phyloP scores from a whole-genome alignment of 2,797 vertebrate genomes.

The Anabas testudineus region DNA sequence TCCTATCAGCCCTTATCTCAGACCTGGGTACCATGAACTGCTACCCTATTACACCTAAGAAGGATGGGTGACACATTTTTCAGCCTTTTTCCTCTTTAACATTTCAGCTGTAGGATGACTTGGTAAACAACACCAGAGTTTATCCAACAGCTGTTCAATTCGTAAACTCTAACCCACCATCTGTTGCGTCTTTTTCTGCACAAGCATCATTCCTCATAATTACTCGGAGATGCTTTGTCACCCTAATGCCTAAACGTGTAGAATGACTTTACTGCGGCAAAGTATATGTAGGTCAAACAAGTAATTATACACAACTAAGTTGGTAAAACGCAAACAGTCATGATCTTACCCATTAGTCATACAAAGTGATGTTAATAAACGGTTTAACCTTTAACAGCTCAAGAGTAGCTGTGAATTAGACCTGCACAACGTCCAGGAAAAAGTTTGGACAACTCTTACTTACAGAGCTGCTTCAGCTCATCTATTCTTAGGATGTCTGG shows the following conservation, averaged over 20 bases:
- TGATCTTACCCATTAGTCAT: too few relatives aligned
- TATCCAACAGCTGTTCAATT: slow-evolving; percentile 50
- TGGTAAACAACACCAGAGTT: slow-evolving; percentile 33
- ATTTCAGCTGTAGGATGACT: slow-evolving; percentile 38
- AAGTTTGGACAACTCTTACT: too few relatives aligned
- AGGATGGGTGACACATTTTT: not conserved
- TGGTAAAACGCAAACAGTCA: too few relatives aligned
- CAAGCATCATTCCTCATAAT: slow-evolving; percentile 17
- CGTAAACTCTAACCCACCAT: slow-evolving; percentile 34
- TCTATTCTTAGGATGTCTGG: too few relatives aligned
- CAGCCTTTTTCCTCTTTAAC: not conserved
- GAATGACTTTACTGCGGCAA: not conserved
- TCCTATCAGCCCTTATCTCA: not conserved
- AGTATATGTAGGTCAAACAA: slow-evolving; percentile 21
- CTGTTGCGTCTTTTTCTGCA: slow-evolving; percentile 34
- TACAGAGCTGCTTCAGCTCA: too few relatives aligned
- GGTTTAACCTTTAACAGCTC: too few relatives aligned
- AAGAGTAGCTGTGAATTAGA: too few relatives aligned
- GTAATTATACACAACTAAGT: too few relatives aligned
- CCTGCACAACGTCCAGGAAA: too few relatives aligned
- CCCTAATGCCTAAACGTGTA: slow-evolving; percentile 2
- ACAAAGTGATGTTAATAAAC: too few relatives aligned
- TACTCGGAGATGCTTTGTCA: slow-evolving; percentile 39
- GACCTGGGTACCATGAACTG: not conserved
- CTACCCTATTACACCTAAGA: too few relatives aligned